Base-by-base conservation (phyloP, 1,140 invertebrate genomes). In the Plutomurus gul region DNA sequence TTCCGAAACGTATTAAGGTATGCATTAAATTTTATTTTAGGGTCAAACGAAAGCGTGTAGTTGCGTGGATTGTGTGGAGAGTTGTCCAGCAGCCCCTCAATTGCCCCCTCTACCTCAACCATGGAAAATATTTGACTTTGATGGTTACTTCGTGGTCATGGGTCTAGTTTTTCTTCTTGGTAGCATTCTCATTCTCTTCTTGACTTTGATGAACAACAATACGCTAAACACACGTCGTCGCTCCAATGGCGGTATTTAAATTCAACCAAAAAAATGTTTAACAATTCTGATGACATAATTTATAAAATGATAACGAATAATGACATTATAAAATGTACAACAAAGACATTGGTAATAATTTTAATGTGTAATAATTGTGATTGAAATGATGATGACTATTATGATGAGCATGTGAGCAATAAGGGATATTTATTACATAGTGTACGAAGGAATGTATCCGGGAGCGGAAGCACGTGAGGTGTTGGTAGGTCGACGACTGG, bases 51-150 rank as follows among this genome's bases (percentile, higher is more conserved):
- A 87, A 10, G 87, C 91, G 0, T 96, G 95, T 84, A 91, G 91
- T 82, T 95, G 94, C 86, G 89, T 93, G 10, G 95, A 96, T 84
- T 96, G 95, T 85, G 84, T 87, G 0, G 84, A 82, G 0, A 88
- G 88, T 1, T 96, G 94, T 84, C 88, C 90, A 0, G 79, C 88
- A 4, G 88, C 88, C 3, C 85, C 87, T 8, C 87, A 88, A 3
- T 87, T 89, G 0, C 85, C 88, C 2, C 81, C 85, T 70, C 75
- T 79, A 6, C 71, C 81, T 6, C 43, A 77, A 10, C 84, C 85
- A 40, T 89, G 85, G 78, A 84, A 80, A n/a, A 84, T 90, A 8
- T 84, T 87, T 16, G 85, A 85, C 22, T 81, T 87, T 3, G 86
- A 88, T 49, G 86, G 86, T 20, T 84, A 87, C 74, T 82, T 77